Evolutionary conservation across 2,888 invertebrate genomes (phyloP), one percentile per base, ranked within the genome.

Genomic region (Lampropteryx suffumata): DNA sequence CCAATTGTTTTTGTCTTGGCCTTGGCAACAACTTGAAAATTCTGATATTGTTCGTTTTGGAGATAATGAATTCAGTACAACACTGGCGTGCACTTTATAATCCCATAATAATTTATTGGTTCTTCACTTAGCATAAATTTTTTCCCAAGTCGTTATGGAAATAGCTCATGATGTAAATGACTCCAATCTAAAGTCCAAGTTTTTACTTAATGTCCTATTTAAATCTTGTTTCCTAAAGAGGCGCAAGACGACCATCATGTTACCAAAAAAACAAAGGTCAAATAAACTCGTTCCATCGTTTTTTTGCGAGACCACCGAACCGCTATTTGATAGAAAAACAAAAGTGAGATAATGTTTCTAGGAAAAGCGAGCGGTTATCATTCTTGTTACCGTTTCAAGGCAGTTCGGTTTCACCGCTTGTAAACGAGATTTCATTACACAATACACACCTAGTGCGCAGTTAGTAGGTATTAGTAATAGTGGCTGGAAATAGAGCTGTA

Each of bases 321-420:
- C 63, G 64, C 61, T 64, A 63, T 42, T 53, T 49, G 40, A 57
- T 57, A 54, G 47, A 74, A 79, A 76, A 78, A 76, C 69, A 76
- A 76, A 73, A 60, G 69, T 76, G 76, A 76, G 69, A 77, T 77
- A 76, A 79, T 65, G 65, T 60, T 74, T 71, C 66, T 70, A 65
- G 69, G 78, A 82, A 82, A 82, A 84, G 80, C 81, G 80, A 86
- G 70, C 74, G 82, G 79, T 74, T 80, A 80, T 77, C 52, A 76
- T 79, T 79, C 80, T 79, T 69, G 77, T 74, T 70, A 67, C 73
- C 61, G 69, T 80, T 84, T 86, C 88, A 88, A 89, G 88, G 88
- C 82, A 68, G 82, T 86, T 82, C 67, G 71, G 73, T 79, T 76
- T 73, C 72, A 64, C 67, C 71, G 65, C 65, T 71, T 70, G 66